A percentile compares a stretch with the other conserved stretches of the same genome.
These are phyloP conservation scores for Vulpes lagopus DNA, from an alignment of 2,113 vertebrate genomes.

Conservation along the genomic window DNA sequence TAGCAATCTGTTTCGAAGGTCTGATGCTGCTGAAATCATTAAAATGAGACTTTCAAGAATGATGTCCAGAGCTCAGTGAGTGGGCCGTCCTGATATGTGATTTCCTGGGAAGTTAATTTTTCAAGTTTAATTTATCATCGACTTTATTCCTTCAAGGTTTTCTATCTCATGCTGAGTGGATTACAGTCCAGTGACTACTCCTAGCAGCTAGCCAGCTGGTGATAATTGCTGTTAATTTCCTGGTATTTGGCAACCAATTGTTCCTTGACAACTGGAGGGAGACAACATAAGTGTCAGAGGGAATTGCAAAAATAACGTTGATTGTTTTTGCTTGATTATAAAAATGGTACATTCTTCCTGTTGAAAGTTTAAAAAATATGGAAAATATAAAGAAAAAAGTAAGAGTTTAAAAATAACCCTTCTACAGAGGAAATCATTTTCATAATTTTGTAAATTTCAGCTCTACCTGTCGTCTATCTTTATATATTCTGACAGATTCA, in stretches of 20 bases:
- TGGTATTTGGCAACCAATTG: conserved; percentile 52
- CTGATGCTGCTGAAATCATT: conserved; percentile 40
- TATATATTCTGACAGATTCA: not conserved
- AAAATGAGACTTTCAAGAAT: not conserved
- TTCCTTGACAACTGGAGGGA: conserved; percentile 58
- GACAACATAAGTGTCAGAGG: not conserved
- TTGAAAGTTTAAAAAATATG: not conserved
- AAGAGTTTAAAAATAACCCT: not conserved
- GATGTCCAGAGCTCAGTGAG: not conserved
- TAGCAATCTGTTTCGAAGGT: not conserved
- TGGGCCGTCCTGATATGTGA: not conserved
- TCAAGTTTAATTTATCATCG: conserved; percentile 77
- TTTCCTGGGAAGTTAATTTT: conserved; percentile 56
- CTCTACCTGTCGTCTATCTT: not conserved
- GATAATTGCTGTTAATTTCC: conserved; percentile 78
- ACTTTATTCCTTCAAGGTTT: conserved; percentile 69
- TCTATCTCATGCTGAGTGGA: conserved; percentile 53
- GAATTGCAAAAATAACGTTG: conserved; percentile 33
- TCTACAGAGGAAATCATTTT: conserved; percentile 4
- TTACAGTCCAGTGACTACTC: conserved; percentile 48
- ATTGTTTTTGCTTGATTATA: conserved; percentile 31
- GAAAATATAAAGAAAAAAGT: conserved; percentile 14
- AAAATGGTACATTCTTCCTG: not conserved
- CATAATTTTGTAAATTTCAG: conserved; percentile 17
- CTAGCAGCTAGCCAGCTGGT: conserved; percentile 61